Conservation (phyloP, 2,888 invertebrate genomes). For the Malthinus seriepunctatus region DNA sequence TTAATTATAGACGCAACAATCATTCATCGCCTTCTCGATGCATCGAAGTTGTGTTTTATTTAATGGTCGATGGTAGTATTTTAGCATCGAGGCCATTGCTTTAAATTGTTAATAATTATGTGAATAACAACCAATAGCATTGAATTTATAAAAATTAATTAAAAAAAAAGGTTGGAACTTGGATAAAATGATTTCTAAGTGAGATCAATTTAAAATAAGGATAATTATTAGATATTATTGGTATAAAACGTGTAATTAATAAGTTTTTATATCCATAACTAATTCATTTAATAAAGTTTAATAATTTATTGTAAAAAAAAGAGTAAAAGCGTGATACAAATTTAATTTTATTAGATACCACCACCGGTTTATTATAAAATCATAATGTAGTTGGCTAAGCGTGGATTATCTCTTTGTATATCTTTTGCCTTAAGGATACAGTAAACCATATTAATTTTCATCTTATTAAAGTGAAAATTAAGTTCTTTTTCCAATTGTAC, state of each 20-base stretch:
- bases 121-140: background rate
- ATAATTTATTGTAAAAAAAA: slow-evolving; percentile 12
- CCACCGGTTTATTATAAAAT: slow-evolving; percentile 38
- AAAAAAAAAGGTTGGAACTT: no score
- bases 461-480: slow-evolving; percentile 32
- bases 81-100: background rate
- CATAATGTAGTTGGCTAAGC: slow-evolving; percentile 39
- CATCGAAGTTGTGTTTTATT: no score
- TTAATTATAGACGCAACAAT: no score
- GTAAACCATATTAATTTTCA: slow-evolving; percentile 27
- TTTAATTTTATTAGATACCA: slow-evolving; percentile 39
- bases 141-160: no score
- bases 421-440: slow-evolving; percentile 34
- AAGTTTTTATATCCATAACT: slow-evolving; percentile 16
- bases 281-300: slow-evolving; percentile 14
- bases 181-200: no score
- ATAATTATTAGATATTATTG: background rate
- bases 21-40: no score
- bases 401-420: slow-evolving; percentile 38
- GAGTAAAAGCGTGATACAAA: slow-evolving; percentile 15
- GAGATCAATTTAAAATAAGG: background rate
- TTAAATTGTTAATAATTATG: slow-evolving; percentile 2
- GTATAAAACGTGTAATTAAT: background rate
- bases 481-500: slow-evolving; percentile 18
- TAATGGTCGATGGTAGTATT: no score